Percentiles rank a stretch among this genome's conserved stretches.
phyloP scores from a whole-genome alignment of 2,888 invertebrate species.

The Leucophenga maculata region DNA sequence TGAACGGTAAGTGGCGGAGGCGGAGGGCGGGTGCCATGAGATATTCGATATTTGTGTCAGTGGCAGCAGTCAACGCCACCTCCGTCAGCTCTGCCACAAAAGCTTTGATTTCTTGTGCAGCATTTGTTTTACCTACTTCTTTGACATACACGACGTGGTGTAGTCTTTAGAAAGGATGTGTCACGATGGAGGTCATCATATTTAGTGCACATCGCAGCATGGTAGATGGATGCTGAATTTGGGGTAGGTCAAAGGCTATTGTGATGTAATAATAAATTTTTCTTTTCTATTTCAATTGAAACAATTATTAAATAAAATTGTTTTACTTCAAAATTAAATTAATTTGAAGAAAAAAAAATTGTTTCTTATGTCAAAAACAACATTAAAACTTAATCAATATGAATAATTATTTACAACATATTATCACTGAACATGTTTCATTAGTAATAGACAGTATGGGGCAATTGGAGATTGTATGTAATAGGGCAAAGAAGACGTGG shows the following conservation, averaged over 20 bases:
- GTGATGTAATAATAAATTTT: too few relatives aligned
- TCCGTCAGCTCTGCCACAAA: not conserved
- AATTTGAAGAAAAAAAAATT: too few relatives aligned
- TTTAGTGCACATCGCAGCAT: slow-evolving; percentile 2
- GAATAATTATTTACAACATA: too few relatives aligned
- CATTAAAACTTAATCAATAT: too few relatives aligned
- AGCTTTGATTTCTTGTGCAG: not conserved
- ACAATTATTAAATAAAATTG: too few relatives aligned
- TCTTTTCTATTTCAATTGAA: not conserved
- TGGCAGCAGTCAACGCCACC: not conserved
- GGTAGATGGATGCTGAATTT: not conserved
- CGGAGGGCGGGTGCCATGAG: not conserved
- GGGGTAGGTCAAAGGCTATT: slow-evolving; percentile 2
- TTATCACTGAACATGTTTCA: too few relatives aligned
- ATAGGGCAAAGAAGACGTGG: too few relatives aligned
- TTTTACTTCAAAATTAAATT: too few relatives aligned
- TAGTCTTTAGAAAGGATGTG: slow-evolving; percentile 21
- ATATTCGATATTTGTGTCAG: slow-evolving; percentile 24
- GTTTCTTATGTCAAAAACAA: too few relatives aligned
- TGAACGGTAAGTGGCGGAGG: not conserved
- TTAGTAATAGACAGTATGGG: too few relatives aligned
- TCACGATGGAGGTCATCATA: slow-evolving; percentile 14
- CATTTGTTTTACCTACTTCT: not conserved
- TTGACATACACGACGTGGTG: not conserved
- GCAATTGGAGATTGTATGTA: too few relatives aligned